A percentile compares a stretch with the other conserved stretches of the same genome.
These are phyloP conservation scores for Rhinichthys osculus DNA, from an alignment of 2,797 vertebrate genomes.

Conservation along the genomic window DNA sequence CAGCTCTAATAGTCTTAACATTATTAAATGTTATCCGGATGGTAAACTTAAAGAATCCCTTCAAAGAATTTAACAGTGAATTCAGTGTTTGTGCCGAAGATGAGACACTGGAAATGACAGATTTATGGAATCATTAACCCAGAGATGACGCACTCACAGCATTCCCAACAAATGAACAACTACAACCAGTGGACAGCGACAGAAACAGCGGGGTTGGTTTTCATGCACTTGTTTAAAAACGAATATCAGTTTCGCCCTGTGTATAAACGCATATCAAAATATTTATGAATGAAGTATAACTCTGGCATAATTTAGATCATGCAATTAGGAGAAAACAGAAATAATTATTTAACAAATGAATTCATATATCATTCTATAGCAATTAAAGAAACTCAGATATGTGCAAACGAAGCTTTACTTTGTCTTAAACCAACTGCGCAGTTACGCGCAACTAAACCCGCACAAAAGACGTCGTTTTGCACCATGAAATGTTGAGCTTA, in stretches of 20 bases:
- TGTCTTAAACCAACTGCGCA: background rate
- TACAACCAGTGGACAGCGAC: slow-evolving; percentile 31
- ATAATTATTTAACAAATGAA: background rate
- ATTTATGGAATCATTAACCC: slow-evolving; percentile 66
- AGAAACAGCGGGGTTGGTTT: background rate
- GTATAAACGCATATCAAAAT: background rate
- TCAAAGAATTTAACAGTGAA: slow-evolving; percentile 84
- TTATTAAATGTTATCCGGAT: slow-evolving; percentile 94
- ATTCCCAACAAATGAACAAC: slow-evolving; percentile 39
- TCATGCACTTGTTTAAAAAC: background rate
- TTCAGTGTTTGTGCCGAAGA: slow-evolving; percentile 81
- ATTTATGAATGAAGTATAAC: background rate
- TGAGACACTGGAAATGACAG: slow-evolving; percentile 74
- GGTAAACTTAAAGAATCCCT: slow-evolving; percentile 87
- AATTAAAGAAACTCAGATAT: slow-evolving; percentile 1
- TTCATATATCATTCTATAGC: background rate
- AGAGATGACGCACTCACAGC: slow-evolving; percentile 29
- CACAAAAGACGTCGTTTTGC: slow-evolving; percentile 82
- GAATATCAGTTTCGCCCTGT: background rate
- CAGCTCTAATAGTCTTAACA: slow-evolving; percentile 96
- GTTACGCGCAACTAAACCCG: slow-evolving; percentile 60
- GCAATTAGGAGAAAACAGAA: background rate
- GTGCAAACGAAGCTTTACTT: slow-evolving; percentile 10
- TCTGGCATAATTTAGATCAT: background rate
- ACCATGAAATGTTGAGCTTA: slow-evolving; percentile 76